phyloP scores from a whole-genome alignment of 2,888 invertebrate species.

The Brachyptera putata region DNA sequence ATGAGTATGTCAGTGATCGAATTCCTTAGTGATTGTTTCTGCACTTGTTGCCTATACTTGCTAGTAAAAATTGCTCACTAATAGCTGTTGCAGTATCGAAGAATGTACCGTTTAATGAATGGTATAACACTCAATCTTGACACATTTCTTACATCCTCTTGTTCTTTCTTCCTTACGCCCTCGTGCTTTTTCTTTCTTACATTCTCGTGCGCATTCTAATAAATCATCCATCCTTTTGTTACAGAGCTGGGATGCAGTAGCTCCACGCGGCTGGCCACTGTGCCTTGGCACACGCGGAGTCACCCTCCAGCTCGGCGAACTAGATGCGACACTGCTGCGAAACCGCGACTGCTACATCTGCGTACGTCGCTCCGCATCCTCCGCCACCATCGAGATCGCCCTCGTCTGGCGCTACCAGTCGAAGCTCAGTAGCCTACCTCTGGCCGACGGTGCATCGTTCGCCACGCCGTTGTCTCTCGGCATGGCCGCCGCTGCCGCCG shows the following conservation, averaged over 20 bases:
- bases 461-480: constrained; percentile 42
- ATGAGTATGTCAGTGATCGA: too few relatives aligned
- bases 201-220: too few relatives aligned
- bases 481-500: constrained; percentile 36
- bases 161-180: too few relatives aligned
- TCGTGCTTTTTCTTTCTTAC: too few relatives aligned
- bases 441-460: constrained; percentile 33
- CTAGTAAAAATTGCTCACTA: too few relatives aligned
- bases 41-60: too few relatives aligned
- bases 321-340: constrained; percentile 56
- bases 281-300: constrained; percentile 57
- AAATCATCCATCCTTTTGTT: constrained; percentile 40
- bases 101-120: too few relatives aligned
- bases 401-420: constrained; percentile 42
- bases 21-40: too few relatives aligned
- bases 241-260: constrained; percentile 53
- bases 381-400: constrained; percentile 29
- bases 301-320: constrained; percentile 59
- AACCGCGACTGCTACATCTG: constrained; percentile 63
- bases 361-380: constrained; percentile 43
- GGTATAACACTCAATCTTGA: too few relatives aligned
- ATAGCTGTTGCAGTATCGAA: too few relatives aligned
- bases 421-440: constrained; percentile 40
- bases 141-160: too few relatives aligned
- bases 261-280: constrained; percentile 62